Percentiles rank a stretch among this genome's conserved stretches.
Conservation (phyloP, 2,888 invertebrate genomes). For the Archaeoteleia sp. region DNA sequence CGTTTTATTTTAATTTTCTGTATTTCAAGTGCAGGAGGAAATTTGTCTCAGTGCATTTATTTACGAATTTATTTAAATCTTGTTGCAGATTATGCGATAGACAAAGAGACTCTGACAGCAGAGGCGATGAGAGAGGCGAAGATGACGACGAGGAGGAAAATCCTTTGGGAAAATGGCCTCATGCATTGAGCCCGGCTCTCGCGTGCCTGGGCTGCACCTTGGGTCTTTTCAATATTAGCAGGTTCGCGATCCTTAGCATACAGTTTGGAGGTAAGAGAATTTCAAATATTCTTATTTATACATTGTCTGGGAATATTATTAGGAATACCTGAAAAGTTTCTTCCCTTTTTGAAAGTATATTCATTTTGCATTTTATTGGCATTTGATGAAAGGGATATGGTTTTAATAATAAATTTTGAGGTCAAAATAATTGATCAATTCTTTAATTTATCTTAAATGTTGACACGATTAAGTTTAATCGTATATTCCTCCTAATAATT, state of each 20-base stretch:
- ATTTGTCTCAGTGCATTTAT: slow-evolving; percentile 42
- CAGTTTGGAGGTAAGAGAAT: slow-evolving; percentile 90
- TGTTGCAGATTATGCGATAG: slow-evolving; percentile 76
- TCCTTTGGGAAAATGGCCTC: slow-evolving; percentile 81
- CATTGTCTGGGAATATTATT: too few relatives aligned
- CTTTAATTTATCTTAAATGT: too few relatives aligned
- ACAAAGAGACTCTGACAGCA: slow-evolving; percentile 70
- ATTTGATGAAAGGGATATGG: too few relatives aligned
- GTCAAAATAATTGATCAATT: too few relatives aligned
- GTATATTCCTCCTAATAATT: too few relatives aligned
- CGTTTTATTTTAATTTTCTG: slow-evolving; percentile 33
- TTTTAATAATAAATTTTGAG: too few relatives aligned
- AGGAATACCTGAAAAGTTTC: too few relatives aligned
- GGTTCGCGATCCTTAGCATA: slow-evolving; percentile 89
- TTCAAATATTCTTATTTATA: too few relatives aligned
- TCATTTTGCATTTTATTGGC: too few relatives aligned
- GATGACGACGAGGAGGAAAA: slow-evolving; percentile 75
- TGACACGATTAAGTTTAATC: too few relatives aligned
- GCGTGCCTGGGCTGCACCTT: slow-evolving; percentile 90
- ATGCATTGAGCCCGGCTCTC: slow-evolving; percentile 85
- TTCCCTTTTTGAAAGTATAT: too few relatives aligned
- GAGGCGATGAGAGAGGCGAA: slow-evolving; percentile 71
- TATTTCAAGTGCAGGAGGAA: slow-evolving; percentile 45
- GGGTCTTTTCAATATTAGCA: slow-evolving; percentile 91
- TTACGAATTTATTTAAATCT: too few relatives aligned